Base-by-base conservation (phyloP, 1,140 invertebrate genomes). In the Drosophila kepulauana region DNA sequence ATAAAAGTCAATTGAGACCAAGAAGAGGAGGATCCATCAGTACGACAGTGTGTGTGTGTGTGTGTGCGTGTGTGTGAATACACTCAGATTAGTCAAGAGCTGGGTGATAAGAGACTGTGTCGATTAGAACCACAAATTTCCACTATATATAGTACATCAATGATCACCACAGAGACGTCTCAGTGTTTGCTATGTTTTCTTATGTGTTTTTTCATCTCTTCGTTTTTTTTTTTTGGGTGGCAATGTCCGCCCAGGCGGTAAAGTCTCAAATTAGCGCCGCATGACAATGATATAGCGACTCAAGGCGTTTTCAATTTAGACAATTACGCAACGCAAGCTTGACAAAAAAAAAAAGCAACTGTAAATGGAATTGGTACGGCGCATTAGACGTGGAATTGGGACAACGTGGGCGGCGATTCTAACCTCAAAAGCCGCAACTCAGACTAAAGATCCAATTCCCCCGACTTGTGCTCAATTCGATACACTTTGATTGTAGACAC, bases 281-380 rank as follows among this genome's bases (percentile, higher is more conserved):
- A 80, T 82, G 79, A 54, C 74, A 84, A 81, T 88, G 85, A 88
- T 88, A 88, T 88, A 89, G 85, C 81, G 74, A 75, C 85, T 85
- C 85, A 89, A 89, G 85, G 85, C 81, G 75, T 48, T 89, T 89
- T 89, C 85, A 89, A 89, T 89, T 89, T 78, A 89, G 73, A 52
- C 85, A 89, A 89, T 89, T 89, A 77, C 81, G 78, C 78, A 89
- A 80, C 63, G 64, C 63, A 59, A 64, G 58, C 64, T 64, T 8
- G 35, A 38, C 20, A 38, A 38, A 38, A 33, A 33, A 6, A 6
- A 38, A 35, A 35, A 33, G 6, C 28, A 49, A 61, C 61, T 49
- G 45, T 61, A 61, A 68, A 54, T 75, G 64, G 38, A 72, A 65
- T 33, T 48, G 68, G 52, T 57, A 56, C 51, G n/a, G 48, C 49